Percentiles rank a stretch among this genome's conserved stretches.
phyloP scores from a whole-genome alignment of 92 coral and sea anemone genomes.

The Epizoanthus fatuus region DNA sequence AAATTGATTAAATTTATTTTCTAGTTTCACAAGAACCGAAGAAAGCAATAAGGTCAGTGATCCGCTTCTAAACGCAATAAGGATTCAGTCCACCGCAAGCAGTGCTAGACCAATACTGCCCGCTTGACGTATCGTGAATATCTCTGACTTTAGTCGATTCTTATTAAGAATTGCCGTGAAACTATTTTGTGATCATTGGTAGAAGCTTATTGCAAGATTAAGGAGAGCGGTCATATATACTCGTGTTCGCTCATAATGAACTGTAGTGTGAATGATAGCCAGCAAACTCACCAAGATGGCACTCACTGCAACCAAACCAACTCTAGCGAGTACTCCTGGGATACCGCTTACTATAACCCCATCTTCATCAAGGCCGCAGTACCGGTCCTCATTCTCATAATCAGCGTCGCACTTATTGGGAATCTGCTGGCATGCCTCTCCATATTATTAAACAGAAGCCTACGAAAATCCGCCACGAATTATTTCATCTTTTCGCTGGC shows the following conservation, averaged over 20 bases:
- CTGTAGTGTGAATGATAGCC: neutral
- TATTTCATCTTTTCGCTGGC: slow-evolving; percentile 85
- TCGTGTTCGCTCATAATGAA: no score
- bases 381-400: slow-evolving; percentile 44
- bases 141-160: neutral
- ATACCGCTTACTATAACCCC: neutral
- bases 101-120: neutral
- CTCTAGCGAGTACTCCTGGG: no score
- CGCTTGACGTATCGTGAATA: neutral
- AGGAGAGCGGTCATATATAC: no score
- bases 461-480: slow-evolving; percentile 68
- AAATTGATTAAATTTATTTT: no score
- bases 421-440: slow-evolving; percentile 71
- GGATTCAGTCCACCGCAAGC: neutral
- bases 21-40: no score
- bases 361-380: neutral
- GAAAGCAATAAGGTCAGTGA: no score
- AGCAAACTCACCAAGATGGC: neutral
- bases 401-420: slow-evolving; percentile 72
- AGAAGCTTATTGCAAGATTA: no score
- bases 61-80: neutral
- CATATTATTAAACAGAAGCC: slow-evolving; percentile 60
- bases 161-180: neutral
- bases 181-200: neutral
- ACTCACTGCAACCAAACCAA: neutral